A percentile compares a stretch with the other conserved stretches of the same genome.
Evolutionary conservation across 2,113 vertebrate genomes (phyloP).

Genomic region (Acrocephalus arundinaceus): DNA sequence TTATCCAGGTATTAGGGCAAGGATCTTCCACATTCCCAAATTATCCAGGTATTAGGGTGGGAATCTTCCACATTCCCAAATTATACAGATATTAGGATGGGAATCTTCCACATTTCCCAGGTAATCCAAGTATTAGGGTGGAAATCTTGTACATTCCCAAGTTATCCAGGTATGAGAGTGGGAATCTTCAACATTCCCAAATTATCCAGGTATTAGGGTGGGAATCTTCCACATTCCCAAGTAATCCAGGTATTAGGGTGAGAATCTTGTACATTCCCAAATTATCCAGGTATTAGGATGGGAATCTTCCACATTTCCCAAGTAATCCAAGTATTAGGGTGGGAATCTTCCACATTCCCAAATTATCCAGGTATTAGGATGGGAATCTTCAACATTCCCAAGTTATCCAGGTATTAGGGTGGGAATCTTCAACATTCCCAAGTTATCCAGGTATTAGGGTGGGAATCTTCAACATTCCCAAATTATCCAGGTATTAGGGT

Average conservation of each 20-base stretch:
- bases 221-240: neutral
- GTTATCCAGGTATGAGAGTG: too few relatives aligned
- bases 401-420: neutral
- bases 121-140: neutral
- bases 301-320: neutral
- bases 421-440: too few relatives aligned
- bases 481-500: too few relatives aligned
- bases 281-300: neutral
- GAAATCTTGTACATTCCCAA: too few relatives aligned
- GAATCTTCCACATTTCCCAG: too few relatives aligned
- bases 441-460: too few relatives aligned
- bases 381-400: neutral
- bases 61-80: too few relatives aligned
- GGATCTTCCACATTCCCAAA: too few relatives aligned
- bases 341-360: neutral
- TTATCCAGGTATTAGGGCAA: too few relatives aligned
- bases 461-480: too few relatives aligned
- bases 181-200: neutral
- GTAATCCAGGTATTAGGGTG: neutral
- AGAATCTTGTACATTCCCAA: neutral
- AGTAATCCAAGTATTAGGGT: neutral
- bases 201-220: neutral
- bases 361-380: neutral
- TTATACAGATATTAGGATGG: neutral
- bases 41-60: too few relatives aligned